Evolutionary conservation across 2,797 vertebrate genomes (phyloP), one percentile per base, ranked within the genome.

Genomic region (Falco rusticolus): DNA sequence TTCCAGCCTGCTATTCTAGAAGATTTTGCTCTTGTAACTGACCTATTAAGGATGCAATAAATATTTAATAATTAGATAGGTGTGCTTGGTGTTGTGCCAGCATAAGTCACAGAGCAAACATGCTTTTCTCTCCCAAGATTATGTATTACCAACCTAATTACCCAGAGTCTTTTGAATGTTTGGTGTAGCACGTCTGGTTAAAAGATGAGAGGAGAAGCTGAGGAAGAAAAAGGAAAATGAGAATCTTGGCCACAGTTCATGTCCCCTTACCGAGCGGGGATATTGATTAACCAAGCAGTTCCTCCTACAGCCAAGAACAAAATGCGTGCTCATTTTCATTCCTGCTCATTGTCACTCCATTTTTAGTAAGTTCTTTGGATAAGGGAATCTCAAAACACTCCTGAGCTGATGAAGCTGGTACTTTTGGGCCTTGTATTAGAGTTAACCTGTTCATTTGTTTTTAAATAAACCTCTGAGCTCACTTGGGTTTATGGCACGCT

Each of bases 11-110:
- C 28, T 72, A 34, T 88, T 84, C 34, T 54, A 51, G 59, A 93
- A 75, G 10, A 64, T 59, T 84, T 53, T 94, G 24, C 65, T 74
- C 89, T 90, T 85, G 74, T 82, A 92, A 78, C 70, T 60, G 54
- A 37, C 20, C 22, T 85, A 69, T 84, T 92, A 87, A 51, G 89
- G 53, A 21, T 69, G 43, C 41, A 79, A 60, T 94, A 87, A 86
- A 43, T 77, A 56, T 53, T 87, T 94, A 86, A 77, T 84, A 85
- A 65, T 82, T 91, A 71, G 53, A 56, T 61, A 80, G 29, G 16
- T 69, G 56, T 83, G 29, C 17, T 89, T 60, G 39, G n/a, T 81
- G 34, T 51, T 78, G 28, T 78, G 65, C 50, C 45, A 78, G 29
- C 9, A 0, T 47, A 74, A 89, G 33, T 65, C 45, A 53, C 1